Percentiles rank a stretch among this genome's conserved stretches.
These are phyloP conservation scores for Aquatica leii DNA, from an alignment of 2,888 invertebrate species.

Conservation along the genomic window DNA sequence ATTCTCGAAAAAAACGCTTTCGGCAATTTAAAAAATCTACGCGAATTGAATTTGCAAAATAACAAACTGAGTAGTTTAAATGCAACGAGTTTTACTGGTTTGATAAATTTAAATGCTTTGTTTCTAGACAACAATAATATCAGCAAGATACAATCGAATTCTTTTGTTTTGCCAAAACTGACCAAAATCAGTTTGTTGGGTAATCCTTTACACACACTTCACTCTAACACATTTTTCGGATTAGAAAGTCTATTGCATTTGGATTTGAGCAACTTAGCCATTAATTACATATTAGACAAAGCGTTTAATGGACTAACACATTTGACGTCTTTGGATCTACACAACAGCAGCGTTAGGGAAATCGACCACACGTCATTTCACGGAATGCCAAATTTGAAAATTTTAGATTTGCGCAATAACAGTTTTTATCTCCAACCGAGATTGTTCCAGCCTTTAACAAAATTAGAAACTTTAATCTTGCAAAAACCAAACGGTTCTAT, in stretches of 20 bases:
- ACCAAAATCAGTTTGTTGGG: not conserved
- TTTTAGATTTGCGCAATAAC: slow-evolving; percentile 52
- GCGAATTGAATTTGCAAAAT: slow-evolving; percentile 56
- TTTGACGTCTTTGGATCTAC: not conserved
- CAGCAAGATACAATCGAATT: not conserved
- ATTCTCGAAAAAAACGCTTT: slow-evolving; percentile 56
- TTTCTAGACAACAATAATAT: slow-evolving; percentile 57
- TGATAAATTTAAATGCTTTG: slow-evolving; percentile 54
- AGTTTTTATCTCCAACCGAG: not conserved
- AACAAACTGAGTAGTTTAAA: slow-evolving; percentile 57
- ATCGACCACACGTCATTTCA: not conserved
- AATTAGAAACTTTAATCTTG: not conserved
- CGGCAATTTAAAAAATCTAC: slow-evolving; percentile 52
- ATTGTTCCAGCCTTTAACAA: not conserved
- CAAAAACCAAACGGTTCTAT: not conserved
- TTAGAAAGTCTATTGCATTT: not conserved
- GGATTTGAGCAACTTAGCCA: not conserved
- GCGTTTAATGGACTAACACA: slow-evolving; percentile 22
- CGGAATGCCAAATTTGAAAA: slow-evolving; percentile 37
- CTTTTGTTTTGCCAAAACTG: slow-evolving; percentile 11
- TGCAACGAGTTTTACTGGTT: slow-evolving; percentile 55
- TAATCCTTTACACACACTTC: slow-evolving; percentile 5
- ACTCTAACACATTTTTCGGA: slow-evolving; percentile 3
- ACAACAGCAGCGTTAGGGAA: not conserved
- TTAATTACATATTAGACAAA: not conserved